phyloP scores from a whole-genome alignment of 2,797 vertebrate species.

The Acipenser transmontanus region DNA sequence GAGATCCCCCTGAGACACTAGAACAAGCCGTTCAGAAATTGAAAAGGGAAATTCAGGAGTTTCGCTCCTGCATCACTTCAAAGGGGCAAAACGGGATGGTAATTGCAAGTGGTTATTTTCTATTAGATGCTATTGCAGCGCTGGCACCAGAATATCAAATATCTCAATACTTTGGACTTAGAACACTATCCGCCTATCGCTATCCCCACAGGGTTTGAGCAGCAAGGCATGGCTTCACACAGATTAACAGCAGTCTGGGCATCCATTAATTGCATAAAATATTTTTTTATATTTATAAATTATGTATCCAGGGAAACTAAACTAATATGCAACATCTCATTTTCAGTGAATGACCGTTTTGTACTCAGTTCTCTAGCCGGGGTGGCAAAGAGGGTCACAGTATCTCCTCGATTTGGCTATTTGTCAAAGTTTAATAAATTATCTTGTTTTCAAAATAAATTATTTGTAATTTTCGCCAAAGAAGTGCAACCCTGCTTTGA shows the following conservation, averaged over 20 bases:
- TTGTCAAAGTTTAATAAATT: no score
- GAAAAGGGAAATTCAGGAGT: slow-evolving; percentile 56
- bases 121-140: slow-evolving; percentile 44
- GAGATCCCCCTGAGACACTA: slow-evolving; percentile 42
- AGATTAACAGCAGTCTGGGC: slow-evolving; percentile 10
- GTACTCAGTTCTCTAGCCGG: no score
- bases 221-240: neutral
- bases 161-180: slow-evolving; percentile 8
- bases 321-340: no score
- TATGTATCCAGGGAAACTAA: no score
- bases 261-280: slow-evolving; percentile 2
- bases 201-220: neutral
- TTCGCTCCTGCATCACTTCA: slow-evolving; percentile 55
- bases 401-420: no score
- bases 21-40: slow-evolving; percentile 53
- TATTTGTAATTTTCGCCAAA: no score
- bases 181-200: neutral
- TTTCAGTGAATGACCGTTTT: no score
- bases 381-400: no score
- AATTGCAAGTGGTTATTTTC: slow-evolving; percentile 55
- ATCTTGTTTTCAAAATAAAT: no score
- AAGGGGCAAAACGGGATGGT: slow-evolving; percentile 51
- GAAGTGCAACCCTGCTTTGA: no score
- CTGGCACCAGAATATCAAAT: slow-evolving; percentile 33
- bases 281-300: no score